Evolutionary conservation across 2,113 vertebrate species (phyloP), one percentile per base, ranked within the genome.

Genomic region (Corythornis vintsioides): DNA sequence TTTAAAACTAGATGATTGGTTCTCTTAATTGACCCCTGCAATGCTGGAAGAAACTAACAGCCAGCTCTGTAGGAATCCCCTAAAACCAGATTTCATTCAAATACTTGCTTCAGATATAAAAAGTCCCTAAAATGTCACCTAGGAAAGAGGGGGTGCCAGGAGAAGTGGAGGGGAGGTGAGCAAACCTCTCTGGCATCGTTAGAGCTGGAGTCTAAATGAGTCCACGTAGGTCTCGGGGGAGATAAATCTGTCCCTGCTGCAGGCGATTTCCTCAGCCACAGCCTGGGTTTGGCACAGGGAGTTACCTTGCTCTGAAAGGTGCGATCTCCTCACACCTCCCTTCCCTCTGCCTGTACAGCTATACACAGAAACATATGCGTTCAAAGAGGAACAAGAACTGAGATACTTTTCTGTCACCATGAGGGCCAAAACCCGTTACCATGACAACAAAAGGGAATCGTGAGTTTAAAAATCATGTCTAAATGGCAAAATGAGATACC

Each of bases 341-440:
- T 64, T 57, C 94, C 83, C 92, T 95, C 81, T 74, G 29, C 70
- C 93, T 76, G 65, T 77, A 95, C 94, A 93, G 92, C 83, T 22
- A 88, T 91, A 96, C 94, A 69, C 96, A 88, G 91, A 14, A 97
- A 96, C 96, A 92, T 94, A 96, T 94, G 96, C 76, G 76, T 94
- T 96, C 95, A 79, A 96, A 97, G 88, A 97, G 94, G 96, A 97
- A 96, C 95, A 93, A 92, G 97, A 87, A 94, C 95, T 70, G 76
- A 95, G 94, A 95, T 81, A 97, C 96, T 97, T 96, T 96, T 92
- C 96, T 96, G 95, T 97, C 96, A 97, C 95, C 88, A 78, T 55
- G 94, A 97, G 97, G 97, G 93, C 97, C 96, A 97, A 97, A 96
- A 96, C 64, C 89, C 14, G 97, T 98, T 97, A 92, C 98, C 94